Percentiles rank a stretch among this genome's conserved stretches.
Conservation (phyloP, 2,113 vertebrate genomes). For the Regulus satrapa region DNA sequence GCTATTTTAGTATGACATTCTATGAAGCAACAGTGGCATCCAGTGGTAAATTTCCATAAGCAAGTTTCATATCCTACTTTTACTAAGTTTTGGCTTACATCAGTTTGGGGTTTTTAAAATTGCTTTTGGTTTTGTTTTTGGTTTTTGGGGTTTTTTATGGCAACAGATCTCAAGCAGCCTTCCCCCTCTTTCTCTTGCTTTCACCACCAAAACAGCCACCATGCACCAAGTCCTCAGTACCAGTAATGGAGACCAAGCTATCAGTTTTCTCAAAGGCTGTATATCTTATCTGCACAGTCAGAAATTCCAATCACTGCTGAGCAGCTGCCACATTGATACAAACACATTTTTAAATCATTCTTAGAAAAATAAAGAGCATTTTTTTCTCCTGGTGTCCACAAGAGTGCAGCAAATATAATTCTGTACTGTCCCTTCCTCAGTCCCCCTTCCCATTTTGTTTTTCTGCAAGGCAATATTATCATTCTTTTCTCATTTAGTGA, state of each 20-base stretch:
- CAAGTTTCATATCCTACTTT: background rate
- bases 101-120: too few relatives aligned
- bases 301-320: background rate
- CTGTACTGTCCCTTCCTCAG: background rate
- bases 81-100: background rate
- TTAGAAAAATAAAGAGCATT: background rate
- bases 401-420: conserved; percentile 9
- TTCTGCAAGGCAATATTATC: background rate
- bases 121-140: too few relatives aligned
- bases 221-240: background rate
- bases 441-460: background rate
- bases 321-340: background rate
- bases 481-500: background rate
- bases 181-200: background rate
- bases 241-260: background rate
- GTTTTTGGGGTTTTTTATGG: background rate
- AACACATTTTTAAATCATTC: background rate
- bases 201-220: background rate
- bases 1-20: background rate
- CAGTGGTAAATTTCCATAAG: conserved; percentile 58
- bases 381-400: background rate
- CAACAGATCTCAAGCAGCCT: background rate
- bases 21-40: conserved; percentile 71
- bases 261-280: background rate
- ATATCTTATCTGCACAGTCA: background rate